Percentiles rank a stretch among this genome's conserved stretches.
Evolutionary conservation across 1,140 invertebrate species (phyloP).

Genomic region (Sycophaga agraensis): DNA sequence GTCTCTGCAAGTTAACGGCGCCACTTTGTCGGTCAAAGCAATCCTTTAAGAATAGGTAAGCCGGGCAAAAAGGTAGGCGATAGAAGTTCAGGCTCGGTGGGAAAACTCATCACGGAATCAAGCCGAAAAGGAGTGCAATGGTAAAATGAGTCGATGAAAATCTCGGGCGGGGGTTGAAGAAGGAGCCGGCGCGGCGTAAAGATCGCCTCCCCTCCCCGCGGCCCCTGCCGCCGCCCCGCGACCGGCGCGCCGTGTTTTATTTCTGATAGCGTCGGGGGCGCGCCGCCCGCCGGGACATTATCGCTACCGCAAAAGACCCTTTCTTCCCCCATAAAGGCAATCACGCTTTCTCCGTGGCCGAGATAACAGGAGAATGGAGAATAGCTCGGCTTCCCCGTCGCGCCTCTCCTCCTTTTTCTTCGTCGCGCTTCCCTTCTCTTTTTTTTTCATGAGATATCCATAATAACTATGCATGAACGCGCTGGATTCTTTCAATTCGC

Average conservation of each 20-base stretch:
- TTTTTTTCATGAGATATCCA: too few relatives aligned
- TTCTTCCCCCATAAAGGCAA: conserved; percentile 59
- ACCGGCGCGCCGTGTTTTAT: conserved; percentile 47
- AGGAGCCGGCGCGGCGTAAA: not conserved
- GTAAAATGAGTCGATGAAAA: too few relatives aligned
- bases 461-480: not conserved
- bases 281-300: conserved; percentile 52
- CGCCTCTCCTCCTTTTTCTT: not conserved
- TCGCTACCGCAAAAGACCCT: conserved; percentile 56
- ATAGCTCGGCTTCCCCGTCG: conserved; percentile 25
- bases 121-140: not conserved
- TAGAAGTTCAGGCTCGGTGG: too few relatives aligned
- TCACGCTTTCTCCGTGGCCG: conserved; percentile 53
- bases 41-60: too few relatives aligned
- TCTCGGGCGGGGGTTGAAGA: not conserved
- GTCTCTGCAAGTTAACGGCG: too few relatives aligned
- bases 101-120: too few relatives aligned
- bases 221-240: conserved; percentile 4
- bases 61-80: too few relatives aligned
- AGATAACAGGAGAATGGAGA: conserved; percentile 54
- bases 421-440: not conserved
- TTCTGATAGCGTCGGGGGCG: conserved; percentile 53
- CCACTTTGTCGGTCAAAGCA: too few relatives aligned
- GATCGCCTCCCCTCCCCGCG: conserved; percentile 2
- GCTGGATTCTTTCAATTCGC: not conserved